Evolutionary conservation across 2,113 vertebrate species (phyloP).

Genomic region (Agapornis roseicollis): DNA sequence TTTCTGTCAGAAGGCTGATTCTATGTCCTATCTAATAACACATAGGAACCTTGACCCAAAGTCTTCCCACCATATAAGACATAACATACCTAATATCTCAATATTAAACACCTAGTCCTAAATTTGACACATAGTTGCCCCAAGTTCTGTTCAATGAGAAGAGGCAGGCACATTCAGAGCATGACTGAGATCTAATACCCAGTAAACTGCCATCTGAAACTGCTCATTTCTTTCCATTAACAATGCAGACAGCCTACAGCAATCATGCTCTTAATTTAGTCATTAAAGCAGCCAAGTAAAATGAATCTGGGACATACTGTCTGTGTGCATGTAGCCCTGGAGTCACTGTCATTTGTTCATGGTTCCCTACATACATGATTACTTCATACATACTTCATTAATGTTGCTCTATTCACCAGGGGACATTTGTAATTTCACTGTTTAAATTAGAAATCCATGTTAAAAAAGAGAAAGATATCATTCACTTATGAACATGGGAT

Average conservation of each 20-base stretch:
- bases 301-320: constrained; percentile 4
- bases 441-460: not conserved
- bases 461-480: not conserved
- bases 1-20: not conserved
- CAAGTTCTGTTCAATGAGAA: not conserved
- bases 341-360: not conserved
- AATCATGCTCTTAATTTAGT: not conserved
- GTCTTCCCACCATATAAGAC: not conserved
- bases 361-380: not conserved
- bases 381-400: not conserved
- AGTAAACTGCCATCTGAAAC: not conserved
- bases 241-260: constrained; percentile 15
- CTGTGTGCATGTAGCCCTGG: not conserved
- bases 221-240: constrained; percentile 18
- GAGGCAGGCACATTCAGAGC: not conserved
- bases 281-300: constrained; percentile 10
- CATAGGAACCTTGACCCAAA: not conserved
- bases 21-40: not conserved
- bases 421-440: not conserved
- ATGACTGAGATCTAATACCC: not conserved
- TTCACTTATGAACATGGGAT: not conserved
- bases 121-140: not conserved
- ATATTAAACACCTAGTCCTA: not conserved
- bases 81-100: not conserved
- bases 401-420: not conserved